phyloP scores from a whole-genome alignment of 2,888 invertebrate species.

The Acleris holmiana region DNA sequence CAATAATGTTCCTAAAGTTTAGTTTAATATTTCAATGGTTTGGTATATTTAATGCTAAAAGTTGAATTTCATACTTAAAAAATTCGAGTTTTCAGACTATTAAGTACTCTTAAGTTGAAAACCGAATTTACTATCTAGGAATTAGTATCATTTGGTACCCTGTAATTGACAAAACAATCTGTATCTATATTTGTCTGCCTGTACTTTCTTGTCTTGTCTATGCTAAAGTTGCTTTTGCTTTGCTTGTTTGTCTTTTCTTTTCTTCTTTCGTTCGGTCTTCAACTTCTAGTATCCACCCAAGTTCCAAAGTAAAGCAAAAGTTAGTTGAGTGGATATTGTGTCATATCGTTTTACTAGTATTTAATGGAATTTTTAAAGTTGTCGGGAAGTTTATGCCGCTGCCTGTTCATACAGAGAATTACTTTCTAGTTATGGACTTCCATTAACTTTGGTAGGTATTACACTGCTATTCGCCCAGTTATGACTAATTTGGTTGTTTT shows the following conservation, averaged over 20 bases:
- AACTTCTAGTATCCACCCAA: background rate
- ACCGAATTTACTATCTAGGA: too few species aligned
- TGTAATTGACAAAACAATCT: too few species aligned
- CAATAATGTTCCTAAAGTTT: too few species aligned
- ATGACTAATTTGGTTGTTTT: slow-evolving; percentile 17
- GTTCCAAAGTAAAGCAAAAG: slow-evolving; percentile 2
- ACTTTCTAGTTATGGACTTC: slow-evolving; percentile 29
- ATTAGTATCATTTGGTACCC: too few species aligned
- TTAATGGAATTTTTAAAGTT: slow-evolving; percentile 24
- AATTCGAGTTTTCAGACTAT: too few species aligned
- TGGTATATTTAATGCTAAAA: too few species aligned
- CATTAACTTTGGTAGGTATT: slow-evolving; percentile 29
- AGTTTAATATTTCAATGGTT: too few species aligned
- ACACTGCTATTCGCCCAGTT: background rate
- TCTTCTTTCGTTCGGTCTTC: background rate
- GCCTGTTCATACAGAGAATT: background rate
- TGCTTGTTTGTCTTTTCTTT: slow-evolving; percentile 18
- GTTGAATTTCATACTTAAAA: too few species aligned
- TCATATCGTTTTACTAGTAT: slow-evolving; percentile 19
- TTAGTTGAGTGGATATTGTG: background rate
- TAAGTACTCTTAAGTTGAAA: too few species aligned
- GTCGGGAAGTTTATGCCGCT: slow-evolving; percentile 4
- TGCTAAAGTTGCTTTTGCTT: slow-evolving; percentile 2
- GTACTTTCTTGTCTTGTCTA: background rate
- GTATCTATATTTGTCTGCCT: too few species aligned